Evolutionary conservation across 1,140 invertebrate species (phyloP).

Genomic region (Anoplophora glabripennis): DNA sequence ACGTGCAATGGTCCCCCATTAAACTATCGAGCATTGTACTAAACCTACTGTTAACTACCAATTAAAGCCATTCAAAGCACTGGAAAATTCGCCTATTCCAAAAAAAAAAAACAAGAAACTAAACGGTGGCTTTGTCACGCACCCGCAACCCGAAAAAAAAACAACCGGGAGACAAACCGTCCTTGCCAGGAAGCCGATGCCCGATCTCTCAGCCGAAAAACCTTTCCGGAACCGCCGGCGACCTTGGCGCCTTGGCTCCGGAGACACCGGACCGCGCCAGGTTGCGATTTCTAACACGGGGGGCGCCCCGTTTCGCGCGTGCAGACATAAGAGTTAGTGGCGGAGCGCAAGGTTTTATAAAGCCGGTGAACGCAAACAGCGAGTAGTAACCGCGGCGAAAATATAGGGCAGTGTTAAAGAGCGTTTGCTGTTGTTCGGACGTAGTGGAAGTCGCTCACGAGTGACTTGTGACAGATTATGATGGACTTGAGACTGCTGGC

Average conservation of each 20-base stretch:
- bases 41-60: too few relatives aligned
- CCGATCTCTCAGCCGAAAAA: conserved; percentile 9
- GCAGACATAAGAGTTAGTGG: conserved; percentile 18
- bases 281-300: too few relatives aligned
- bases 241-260: conserved; percentile 20
- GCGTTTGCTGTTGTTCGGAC: conserved; percentile 21
- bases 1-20: too few relatives aligned
- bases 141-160: too few relatives aligned
- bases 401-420: conserved; percentile 35
- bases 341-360: conserved; percentile 39
- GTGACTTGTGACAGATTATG: conserved; percentile 10
- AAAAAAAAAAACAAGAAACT: too few relatives aligned
- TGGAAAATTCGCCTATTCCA: too few relatives aligned
- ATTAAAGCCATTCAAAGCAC: too few relatives aligned
- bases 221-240: conserved; percentile 17
- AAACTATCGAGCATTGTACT: too few relatives aligned
- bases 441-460: conserved; percentile 8
- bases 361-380: conserved; percentile 27
- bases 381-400: conserved; percentile 27
- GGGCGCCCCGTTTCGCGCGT: conserved; percentile 2
- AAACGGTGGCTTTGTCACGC: too few relatives aligned
- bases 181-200: too few relatives aligned
- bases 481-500: conserved; percentile 9
- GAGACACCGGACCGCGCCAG: too few relatives aligned
- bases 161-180: too few relatives aligned